phyloP scores from a whole-genome alignment of 2,888 invertebrate genomes.

The Auanema freiburgensis region DNA sequence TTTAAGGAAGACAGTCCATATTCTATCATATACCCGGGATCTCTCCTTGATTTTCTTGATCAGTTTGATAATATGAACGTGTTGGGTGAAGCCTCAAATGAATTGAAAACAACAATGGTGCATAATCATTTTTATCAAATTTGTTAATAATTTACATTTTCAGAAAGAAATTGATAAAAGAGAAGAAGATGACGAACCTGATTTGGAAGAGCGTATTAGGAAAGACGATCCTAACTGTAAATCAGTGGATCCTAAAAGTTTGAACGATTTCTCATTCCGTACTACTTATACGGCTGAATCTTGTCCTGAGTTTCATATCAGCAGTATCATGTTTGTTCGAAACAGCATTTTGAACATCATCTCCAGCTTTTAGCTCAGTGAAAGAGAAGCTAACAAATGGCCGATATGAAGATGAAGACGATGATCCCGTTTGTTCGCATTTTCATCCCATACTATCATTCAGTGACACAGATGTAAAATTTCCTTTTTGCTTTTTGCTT shows the following conservation, averaged over 20 bases:
- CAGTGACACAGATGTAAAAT: too few species aligned
- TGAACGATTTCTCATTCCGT: constrained; percentile 18
- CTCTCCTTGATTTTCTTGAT: constrained; percentile 31
- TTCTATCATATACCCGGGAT: constrained; percentile 28
- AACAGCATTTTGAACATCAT: constrained; percentile 1
- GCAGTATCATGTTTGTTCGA: neutral
- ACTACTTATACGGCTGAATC: constrained; percentile 31
- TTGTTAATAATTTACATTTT: neutral
- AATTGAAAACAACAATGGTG: constrained; percentile 17
- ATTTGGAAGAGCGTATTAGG: constrained; percentile 40
- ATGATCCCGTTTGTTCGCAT: too few species aligned
- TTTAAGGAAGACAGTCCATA: constrained; percentile 31
- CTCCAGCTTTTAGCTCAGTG: neutral
- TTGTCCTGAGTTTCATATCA: constrained; percentile 33
- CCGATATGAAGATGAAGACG: too few species aligned
- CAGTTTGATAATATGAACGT: constrained; percentile 31
- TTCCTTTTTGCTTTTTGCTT: too few species aligned
- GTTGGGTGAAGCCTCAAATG: constrained; percentile 12
- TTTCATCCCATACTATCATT: too few species aligned
- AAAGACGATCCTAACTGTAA: constrained; percentile 33
- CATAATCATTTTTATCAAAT: neutral
- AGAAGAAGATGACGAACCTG: constrained; percentile 40
- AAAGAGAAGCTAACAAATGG: too few species aligned
- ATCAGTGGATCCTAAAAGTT: constrained; percentile 1
- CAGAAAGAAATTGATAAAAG: constrained; percentile 18